Evolutionary conservation across 2,888 invertebrate genomes (phyloP).

Genomic region (Machimus atricapillus): DNA sequence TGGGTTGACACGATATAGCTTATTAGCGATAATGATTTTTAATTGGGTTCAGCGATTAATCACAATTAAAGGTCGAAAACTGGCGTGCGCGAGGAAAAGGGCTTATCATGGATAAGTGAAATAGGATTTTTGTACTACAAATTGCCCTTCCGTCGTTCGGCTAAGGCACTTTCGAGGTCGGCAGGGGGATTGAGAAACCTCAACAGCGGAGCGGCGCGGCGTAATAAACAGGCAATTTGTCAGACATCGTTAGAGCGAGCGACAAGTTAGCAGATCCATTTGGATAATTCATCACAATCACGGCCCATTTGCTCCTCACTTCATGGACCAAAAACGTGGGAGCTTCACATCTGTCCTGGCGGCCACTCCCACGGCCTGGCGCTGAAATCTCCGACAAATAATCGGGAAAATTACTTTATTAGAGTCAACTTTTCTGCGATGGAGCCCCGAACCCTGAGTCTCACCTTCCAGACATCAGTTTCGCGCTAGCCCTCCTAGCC

Average conservation of each 20-base stretch:
- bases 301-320: neutral
- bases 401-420: neutral
- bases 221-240: constrained; percentile 17
- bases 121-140: neutral
- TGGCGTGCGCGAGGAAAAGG: neutral
- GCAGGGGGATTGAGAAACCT: neutral
- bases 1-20: too few relatives aligned
- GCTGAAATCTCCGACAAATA: neutral
- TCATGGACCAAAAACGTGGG: neutral
- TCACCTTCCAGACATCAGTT: neutral
- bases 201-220: too few relatives aligned
- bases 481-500: neutral
- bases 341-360: neutral
- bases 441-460: neutral
- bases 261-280: neutral
- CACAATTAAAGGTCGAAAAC: neutral
- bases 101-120: neutral
- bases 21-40: neutral
- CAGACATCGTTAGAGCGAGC: neutral
- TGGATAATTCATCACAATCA: constrained; percentile 15
- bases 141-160: neutral
- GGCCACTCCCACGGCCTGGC: neutral
- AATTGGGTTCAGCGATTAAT: neutral
- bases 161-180: neutral
- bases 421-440: neutral